Evolutionary conservation across 2,113 vertebrate genomes (phyloP).

Genomic region (Cryptomyrus ogoouensis): DNA sequence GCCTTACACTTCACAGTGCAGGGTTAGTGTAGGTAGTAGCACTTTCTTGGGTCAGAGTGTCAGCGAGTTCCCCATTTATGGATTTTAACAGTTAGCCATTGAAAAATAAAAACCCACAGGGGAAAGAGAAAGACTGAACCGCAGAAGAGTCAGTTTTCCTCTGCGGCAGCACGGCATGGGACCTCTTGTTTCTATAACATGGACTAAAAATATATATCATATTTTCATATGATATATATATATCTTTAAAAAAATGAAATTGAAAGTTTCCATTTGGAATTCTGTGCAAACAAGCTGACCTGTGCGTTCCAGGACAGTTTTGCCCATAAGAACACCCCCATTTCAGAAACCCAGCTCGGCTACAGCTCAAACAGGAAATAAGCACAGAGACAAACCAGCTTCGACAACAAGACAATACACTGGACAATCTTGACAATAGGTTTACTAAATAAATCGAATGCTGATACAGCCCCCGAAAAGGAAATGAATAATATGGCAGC

Average conservation of each 20-base stretch:
- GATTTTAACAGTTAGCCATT: not conserved
- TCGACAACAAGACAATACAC: not conserved
- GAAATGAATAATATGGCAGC: not conserved
- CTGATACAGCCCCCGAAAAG: not conserved
- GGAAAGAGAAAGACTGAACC: not conserved
- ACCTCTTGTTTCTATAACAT: not conserved
- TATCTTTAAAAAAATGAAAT: not conserved
- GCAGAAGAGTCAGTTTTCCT: not conserved
- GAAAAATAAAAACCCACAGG: not conserved
- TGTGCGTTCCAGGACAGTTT: not conserved
- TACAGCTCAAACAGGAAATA: not conserved
- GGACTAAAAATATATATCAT: not conserved
- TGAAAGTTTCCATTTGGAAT: slow-evolving; percentile 9
- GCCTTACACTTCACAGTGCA: not conserved
- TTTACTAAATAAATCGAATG: not conserved
- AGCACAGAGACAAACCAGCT: not conserved
- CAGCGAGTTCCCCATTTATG: not conserved
- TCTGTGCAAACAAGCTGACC: not conserved
- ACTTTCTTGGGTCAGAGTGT: not conserved
- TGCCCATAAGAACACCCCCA: not conserved
- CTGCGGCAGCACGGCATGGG: not conserved
- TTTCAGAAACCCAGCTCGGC: not conserved
- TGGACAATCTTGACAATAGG: not conserved
- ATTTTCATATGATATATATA: too few relatives aligned
- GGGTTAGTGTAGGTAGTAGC: not conserved